Conservation (phyloP, 2,797 vertebrate genomes). For the Kryptopterus vitreolus region DNA sequence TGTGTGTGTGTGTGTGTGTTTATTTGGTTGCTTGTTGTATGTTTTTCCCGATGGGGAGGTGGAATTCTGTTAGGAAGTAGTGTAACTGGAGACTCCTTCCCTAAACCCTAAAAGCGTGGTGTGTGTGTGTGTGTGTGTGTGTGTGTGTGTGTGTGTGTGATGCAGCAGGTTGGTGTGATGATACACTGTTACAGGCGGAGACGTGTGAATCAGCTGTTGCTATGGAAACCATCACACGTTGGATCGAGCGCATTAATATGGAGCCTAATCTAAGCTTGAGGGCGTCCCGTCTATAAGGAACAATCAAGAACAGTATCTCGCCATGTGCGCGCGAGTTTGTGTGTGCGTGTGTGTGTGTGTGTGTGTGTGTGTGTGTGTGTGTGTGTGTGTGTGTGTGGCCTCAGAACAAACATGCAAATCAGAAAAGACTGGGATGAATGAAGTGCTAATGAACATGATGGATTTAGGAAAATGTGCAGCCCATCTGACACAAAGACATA, state of each 20-base stretch:
- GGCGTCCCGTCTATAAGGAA: background rate
- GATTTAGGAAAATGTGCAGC: too few relatives aligned
- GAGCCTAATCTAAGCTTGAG: background rate
- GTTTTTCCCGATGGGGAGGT: too few relatives aligned
- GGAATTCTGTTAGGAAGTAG: background rate
- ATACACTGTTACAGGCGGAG: too few relatives aligned
- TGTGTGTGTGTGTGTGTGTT: too few relatives aligned
- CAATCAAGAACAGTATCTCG: background rate
- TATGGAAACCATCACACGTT: background rate
- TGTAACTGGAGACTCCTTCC: constrained; percentile 15
- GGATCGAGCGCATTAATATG: background rate
- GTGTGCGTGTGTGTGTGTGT: background rate
- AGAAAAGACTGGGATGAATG: too few relatives aligned
- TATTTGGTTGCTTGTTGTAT: too few relatives aligned
- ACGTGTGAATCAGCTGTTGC: background rate
- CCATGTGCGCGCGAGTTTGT: background rate
- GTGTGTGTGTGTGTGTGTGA: too few relatives aligned
- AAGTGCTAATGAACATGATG: too few relatives aligned
- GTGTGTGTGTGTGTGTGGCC: constrained; percentile 4
- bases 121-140: too few relatives aligned
- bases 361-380: constrained; percentile 13
- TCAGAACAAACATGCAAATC: too few relatives aligned
- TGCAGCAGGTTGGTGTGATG: too few relatives aligned
- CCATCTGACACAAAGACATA: background rate
- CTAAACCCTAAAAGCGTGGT: too few relatives aligned